Conservation (phyloP, 2,113 vertebrate genomes). For the Aplodontia rufa region DNA sequence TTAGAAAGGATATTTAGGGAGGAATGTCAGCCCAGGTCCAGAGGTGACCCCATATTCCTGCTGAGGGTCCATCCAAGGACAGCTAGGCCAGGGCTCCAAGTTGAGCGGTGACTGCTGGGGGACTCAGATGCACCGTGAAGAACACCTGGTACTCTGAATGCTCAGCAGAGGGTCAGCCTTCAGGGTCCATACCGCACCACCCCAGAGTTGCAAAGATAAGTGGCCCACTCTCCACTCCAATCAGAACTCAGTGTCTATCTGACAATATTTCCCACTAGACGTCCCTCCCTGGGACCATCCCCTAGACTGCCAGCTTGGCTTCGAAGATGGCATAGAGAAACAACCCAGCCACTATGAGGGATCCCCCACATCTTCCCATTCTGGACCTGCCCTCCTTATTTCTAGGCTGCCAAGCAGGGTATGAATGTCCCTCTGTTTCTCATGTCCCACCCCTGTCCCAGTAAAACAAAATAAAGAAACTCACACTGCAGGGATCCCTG, state of each 20-base stretch:
- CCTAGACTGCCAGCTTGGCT: background rate
- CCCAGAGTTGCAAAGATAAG: background rate
- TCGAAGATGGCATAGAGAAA: background rate
- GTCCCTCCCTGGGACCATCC: accelerated
- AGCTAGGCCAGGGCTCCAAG: background rate
- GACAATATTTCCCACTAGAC: background rate
- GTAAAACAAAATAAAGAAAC: constrained; percentile 22
- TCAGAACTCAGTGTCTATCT: background rate
- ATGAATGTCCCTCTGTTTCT: constrained; percentile 29
- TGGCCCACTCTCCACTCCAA: background rate
- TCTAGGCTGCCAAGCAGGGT: background rate
- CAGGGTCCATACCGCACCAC: background rate
- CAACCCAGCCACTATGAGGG: background rate
- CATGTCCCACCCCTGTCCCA: background rate
- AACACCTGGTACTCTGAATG: accelerated
- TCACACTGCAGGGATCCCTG: background rate
- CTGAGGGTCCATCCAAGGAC: background rate
- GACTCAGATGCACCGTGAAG: accelerated
- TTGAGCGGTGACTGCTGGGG: background rate
- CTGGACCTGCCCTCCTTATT: background rate
- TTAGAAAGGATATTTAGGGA: background rate
- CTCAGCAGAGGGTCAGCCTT: background rate
- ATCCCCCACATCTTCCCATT: background rate
- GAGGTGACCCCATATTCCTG: background rate
- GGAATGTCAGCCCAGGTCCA: background rate